Conservation (phyloP, 2,888 invertebrate genomes). For the Microplitis deprimator region DNA sequence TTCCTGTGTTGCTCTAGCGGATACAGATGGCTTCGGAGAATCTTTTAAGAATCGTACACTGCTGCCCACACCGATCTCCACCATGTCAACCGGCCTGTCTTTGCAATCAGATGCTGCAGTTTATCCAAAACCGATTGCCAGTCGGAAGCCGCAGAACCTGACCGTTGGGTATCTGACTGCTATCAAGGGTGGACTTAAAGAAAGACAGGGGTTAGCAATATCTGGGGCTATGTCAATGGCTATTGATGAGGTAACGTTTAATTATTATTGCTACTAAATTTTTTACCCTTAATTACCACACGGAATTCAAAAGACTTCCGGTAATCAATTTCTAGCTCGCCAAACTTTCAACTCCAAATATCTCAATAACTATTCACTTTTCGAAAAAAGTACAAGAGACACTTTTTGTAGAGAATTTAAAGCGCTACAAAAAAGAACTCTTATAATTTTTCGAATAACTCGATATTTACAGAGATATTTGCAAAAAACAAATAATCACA, state of each 20-base stretch:
- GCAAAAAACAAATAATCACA: not conserved
- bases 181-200: slow-evolving; percentile 82
- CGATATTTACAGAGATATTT: too few species aligned
- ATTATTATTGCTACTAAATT: not conserved
- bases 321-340: too few species aligned
- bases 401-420: too few species aligned
- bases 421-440: too few species aligned
- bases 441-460: too few species aligned
- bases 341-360: too few species aligned
- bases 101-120: slow-evolving; percentile 26
- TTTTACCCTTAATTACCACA: too few species aligned
- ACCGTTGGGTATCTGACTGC: slow-evolving; percentile 91
- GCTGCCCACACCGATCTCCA: slow-evolving; percentile 43
- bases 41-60: slow-evolving; percentile 35
- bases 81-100: slow-evolving; percentile 28
- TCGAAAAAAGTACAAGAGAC: too few species aligned
- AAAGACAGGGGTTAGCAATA: slow-evolving; percentile 88
- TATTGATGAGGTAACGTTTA: slow-evolving; percentile 80
- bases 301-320: too few species aligned
- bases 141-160: slow-evolving; percentile 71
- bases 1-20: slow-evolving; percentile 56
- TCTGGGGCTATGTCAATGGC: slow-evolving; percentile 94
- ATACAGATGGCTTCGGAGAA: slow-evolving; percentile 49
- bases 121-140: not conserved
- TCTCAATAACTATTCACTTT: too few species aligned